Evolutionary conservation across 2,888 invertebrate species (phyloP), one percentile per base, ranked within the genome.

Genomic region (Pandemis corylana): DNA sequence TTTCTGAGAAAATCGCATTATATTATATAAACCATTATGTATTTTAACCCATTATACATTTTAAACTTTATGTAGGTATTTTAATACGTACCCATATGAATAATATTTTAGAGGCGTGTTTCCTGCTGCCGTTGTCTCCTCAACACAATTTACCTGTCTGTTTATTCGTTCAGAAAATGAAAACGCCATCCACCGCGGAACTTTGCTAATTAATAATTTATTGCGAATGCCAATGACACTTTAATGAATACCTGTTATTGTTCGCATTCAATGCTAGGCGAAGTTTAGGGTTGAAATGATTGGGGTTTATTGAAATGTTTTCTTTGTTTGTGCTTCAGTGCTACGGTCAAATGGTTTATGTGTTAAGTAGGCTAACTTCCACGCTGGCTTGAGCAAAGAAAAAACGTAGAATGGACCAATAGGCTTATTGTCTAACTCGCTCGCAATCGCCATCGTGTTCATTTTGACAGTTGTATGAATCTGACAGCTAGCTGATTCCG

Each of bases 141-240:
- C 59, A 15, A 5, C 59, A 59, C 5, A 56, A 53, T 28, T 28
- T 59, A 59, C 73, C 69, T 74, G 69, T 65, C 73, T 71, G 70
- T 61, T 70, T 66, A 62, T 66, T 67, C 74, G 61, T 64, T 63
- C 64, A 68, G 64, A 68, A 68, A 76, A 76, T 76, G 76, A 59
- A 69, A 76, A 72, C 61, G 56, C 68, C 64, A 69, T 61, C 65
- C 59, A 59, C 64, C 49, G 66, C 68, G 62, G 67, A 83, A 83
- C 79, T 83, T 81, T 56, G 6, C 76, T 78, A 82, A 83, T 83
- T 83, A 82, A 82, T 83, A 82, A 82, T 80, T 80, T 81, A 80
- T 78, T 80, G 80, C 78, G 78, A 73, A 76, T 77, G 82, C 76
- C 79, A 82, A 83, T 77, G 83, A 80, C 79, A 79, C 76, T 83